Evolutionary conservation across 2,113 vertebrate genomes (phyloP).

Genomic region (Brachypodius melanocephalos): DNA sequence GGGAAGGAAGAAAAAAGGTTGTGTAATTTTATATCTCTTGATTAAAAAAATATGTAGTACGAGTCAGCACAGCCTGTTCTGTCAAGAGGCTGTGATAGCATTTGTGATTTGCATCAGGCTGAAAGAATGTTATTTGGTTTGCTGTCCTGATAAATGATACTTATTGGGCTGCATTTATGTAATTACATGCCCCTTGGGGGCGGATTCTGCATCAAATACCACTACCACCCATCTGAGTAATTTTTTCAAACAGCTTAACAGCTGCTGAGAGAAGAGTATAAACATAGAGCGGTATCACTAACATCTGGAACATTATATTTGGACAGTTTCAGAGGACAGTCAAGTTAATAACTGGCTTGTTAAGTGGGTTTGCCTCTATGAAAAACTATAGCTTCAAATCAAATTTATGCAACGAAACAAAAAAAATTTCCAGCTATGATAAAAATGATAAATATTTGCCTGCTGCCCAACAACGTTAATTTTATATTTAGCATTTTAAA

Average conservation of each 20-base stretch:
- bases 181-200: constrained; percentile 46
- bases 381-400: neutral
- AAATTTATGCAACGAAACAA: neutral
- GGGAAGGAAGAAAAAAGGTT: neutral
- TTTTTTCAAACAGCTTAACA: constrained; percentile 70
- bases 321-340: neutral
- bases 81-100: neutral
- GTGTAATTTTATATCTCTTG: neutral
- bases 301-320: constrained; percentile 24
- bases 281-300: constrained; percentile 43
- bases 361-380: neutral
- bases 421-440: fast-evolving
- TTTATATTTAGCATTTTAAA: neutral
- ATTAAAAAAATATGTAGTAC: neutral
- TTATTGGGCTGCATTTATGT: constrained; percentile 33
- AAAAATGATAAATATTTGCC: neutral
- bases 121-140: constrained; percentile 27
- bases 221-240: constrained; percentile 79
- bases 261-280: constrained; percentile 60
- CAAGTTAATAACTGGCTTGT: neutral
- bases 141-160: constrained; percentile 39
- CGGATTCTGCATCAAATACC: constrained; percentile 52
- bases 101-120: constrained; percentile 9
- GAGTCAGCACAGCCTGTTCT: constrained; percentile 9
- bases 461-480: neutral